These are phyloP conservation scores for Rhamphomyia laevipes DNA, from an alignment of 2,888 invertebrate species.

Conservation along the genomic window DNA sequence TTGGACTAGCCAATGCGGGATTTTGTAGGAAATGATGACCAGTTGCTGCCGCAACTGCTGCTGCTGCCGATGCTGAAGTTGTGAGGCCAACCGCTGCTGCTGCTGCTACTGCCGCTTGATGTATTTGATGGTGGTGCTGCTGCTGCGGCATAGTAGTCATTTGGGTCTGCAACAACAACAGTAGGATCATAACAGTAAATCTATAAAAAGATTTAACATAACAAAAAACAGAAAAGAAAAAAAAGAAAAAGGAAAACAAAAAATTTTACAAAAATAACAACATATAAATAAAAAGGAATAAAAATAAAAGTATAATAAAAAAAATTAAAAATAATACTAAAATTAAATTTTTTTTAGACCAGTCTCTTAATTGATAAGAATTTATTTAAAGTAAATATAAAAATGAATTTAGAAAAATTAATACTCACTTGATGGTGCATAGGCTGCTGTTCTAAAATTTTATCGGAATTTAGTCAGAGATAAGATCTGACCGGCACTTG, in stretches of 20 bases:
- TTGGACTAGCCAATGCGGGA: conserved; percentile 82
- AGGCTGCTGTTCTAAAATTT: conserved; percentile 39
- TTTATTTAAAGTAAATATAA: background rate
- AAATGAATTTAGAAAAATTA: background rate
- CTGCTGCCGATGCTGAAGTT: conserved; percentile 14
- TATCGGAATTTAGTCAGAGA: conserved; percentile 84
- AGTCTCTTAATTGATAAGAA: background rate
- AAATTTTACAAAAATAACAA: background rate
- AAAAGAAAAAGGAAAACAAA: background rate
- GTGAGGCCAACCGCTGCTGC: conserved; percentile 29
- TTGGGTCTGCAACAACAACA: conserved; percentile 34
- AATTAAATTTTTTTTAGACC: background rate
- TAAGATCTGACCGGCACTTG: conserved; percentile 96
- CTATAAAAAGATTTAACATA: conserved; percentile 10
- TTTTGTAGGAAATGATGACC: conserved; percentile 81
- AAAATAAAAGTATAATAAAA: background rate
- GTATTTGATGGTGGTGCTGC: conserved; percentile 40
- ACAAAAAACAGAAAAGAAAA: conserved; percentile 12
- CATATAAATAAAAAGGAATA: background rate
- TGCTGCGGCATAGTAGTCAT: conserved; percentile 37
- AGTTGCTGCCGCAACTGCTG: conserved; percentile 26
- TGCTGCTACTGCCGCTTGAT: conserved; percentile 40
- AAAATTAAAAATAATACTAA: background rate
- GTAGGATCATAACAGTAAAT: conserved; percentile 3
- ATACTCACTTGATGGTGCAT: conserved; percentile 37